Conservation (phyloP, 2,113 vertebrate genomes). For the Sebastes fasciatus region DNA sequence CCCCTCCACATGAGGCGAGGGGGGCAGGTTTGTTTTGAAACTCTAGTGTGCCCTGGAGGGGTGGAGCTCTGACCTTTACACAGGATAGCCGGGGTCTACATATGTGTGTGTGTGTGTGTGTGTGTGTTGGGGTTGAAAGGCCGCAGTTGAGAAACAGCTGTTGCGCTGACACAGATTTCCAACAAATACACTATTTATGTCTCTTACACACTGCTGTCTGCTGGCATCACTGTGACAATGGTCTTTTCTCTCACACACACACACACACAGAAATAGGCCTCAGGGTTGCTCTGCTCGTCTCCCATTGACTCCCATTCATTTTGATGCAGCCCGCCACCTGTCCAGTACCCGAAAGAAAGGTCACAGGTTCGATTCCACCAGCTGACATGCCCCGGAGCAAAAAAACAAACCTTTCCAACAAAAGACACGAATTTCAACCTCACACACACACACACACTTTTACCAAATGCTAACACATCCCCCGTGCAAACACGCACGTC, state of each 20-base stretch:
- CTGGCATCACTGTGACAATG: too few species aligned
- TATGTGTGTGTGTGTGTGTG: slow-evolving; percentile 17
- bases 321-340: slow-evolving; percentile 7
- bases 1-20: background rate
- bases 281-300: background rate
- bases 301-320: slow-evolving; percentile 46
- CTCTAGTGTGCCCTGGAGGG: slow-evolving; percentile 55
- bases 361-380: slow-evolving; percentile 48
- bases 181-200: slow-evolving; percentile 9
- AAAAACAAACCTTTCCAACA: background rate
- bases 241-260: background rate
- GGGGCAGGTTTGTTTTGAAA: slow-evolving; percentile 83
- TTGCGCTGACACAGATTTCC: background rate
- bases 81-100: background rate
- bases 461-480: background rate
- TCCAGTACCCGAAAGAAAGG: slow-evolving; percentile 34
- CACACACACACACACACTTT: background rate
- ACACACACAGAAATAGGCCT: slow-evolving; percentile 28
- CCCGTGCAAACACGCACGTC: background rate
- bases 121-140: slow-evolving; percentile 60
- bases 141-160: slow-evolving; percentile 72
- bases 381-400: slow-evolving; percentile 18
- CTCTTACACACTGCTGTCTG: background rate
- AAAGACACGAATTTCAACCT: background rate
- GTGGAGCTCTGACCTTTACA: slow-evolving; percentile 77